Base-by-base conservation (phyloP, 2,113 vertebrate genomes). In the Sorex fumeus region DNA sequence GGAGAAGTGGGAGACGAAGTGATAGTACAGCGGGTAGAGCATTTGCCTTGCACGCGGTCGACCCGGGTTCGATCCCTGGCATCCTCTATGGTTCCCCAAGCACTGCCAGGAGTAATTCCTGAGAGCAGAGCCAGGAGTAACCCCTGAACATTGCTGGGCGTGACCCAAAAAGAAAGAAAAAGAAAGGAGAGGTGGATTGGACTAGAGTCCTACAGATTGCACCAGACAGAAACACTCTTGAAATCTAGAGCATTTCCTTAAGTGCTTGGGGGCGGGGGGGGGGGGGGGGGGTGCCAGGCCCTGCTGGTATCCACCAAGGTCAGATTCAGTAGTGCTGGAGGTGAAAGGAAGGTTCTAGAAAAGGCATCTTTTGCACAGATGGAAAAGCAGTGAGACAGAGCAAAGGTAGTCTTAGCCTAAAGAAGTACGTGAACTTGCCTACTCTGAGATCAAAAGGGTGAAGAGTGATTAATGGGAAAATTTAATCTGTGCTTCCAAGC, bases 401-500 rank as follows among this genome's bases (percentile, higher is more conserved):
- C 67, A 87, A 15, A 87, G 79, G 66, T 62, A 72, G 85, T 53
- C 69, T 84, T 84, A 71, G 36, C 88, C 85, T 18, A 45, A 87
- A 57, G 88, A 84, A 27, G 69, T 62, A 5, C 67, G 79, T 16
- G 60, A 40, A 62, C 11, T 47, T 74, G 75, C 67, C 62, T 86
- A 23, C 67, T 84, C 76, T 83, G 57, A 60, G 57, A 60, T 32
- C 16, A 18, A 87, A 85, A 90, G 40, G 47, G 34, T 71, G 60
- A 84, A 60, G 30, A 43, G 28, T 94, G 91, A 93, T 45, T 95
- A 86, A 89, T 12, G 79, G 91, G 88, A 83, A 67, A 28, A 45
- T 64, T 86, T 78, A 84, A 70, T 86, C 62, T 45, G 36, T 79
- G 25, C 83, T 77, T 86, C 62, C 15, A 47, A 85, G 62, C 89